A percentile compares a stretch with the other conserved stretches of the same genome.
Evolutionary conservation across 64 coral and sea anemone species (phyloP).

Genomic region (Pocillopora verrucosa): DNA sequence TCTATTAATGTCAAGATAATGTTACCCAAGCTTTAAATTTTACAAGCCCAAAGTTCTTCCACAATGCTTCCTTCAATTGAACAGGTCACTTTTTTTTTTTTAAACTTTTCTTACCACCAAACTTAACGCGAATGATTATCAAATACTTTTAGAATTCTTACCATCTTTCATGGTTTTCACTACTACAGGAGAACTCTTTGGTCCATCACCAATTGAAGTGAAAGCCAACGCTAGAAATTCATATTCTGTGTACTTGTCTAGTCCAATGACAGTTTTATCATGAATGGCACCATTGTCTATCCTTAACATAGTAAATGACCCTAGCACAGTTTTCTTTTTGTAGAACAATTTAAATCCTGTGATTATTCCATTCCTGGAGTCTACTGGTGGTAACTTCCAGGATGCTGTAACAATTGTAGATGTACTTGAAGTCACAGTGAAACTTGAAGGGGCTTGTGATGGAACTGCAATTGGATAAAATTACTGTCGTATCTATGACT

Average conservation of each 20-base stretch:
- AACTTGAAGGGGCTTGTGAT: no score
- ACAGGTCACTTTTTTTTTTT: no score
- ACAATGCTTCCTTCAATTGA: no score
- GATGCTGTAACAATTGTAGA: no score
- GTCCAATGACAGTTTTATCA: neutral
- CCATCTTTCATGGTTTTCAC: neutral
- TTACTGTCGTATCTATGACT: no score
- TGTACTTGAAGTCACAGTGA: no score
- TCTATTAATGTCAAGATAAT: no score
- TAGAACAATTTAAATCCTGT: slow-evolving; percentile 5
- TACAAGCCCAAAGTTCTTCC: no score
- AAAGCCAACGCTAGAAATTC: slow-evolving; percentile 17
- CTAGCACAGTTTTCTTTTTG: neutral
- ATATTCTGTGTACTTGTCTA: neutral
- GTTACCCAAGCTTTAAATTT: no score
- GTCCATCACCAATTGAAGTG: neutral
- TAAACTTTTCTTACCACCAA: no score
- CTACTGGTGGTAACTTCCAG: neutral
- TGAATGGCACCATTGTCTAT: neutral
- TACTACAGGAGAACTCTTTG: neutral
- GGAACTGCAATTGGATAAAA: no score
- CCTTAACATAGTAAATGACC: neutral
- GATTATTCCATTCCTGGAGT: neutral
- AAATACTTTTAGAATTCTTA: neutral
- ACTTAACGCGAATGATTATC: no score